These are phyloP conservation scores for Perdita meconis DNA, from an alignment of 2,888 invertebrate genomes.

Conservation along the genomic window DNA sequence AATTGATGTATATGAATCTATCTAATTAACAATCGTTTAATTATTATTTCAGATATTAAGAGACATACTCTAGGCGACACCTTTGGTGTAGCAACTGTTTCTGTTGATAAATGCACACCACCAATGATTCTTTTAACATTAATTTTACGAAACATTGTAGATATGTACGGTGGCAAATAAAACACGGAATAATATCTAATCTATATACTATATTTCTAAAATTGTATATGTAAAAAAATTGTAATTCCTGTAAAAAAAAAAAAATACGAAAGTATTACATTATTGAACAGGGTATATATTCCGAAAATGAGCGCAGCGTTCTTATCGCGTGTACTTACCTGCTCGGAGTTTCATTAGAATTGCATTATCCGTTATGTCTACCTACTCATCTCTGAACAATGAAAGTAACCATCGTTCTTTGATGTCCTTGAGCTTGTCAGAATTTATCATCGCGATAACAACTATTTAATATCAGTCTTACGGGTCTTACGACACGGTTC, in stretches of 20 bases:
- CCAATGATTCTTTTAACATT: slow-evolving; percentile 34
- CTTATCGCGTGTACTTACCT: background rate
- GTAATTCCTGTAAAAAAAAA: background rate
- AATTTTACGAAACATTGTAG: slow-evolving; percentile 69
- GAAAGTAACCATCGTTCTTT: background rate
- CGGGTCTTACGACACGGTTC: background rate
- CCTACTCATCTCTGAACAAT: background rate
- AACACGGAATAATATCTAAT: too few relatives aligned
- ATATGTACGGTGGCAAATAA: too few relatives aligned
- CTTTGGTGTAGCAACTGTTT: slow-evolving; percentile 38
- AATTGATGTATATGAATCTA: too few relatives aligned
- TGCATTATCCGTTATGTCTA: background rate
- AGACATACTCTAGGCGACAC: slow-evolving; percentile 49
- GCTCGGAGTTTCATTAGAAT: slow-evolving; percentile 8
- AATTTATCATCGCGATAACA: slow-evolving; percentile 21
- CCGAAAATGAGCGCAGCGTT: slow-evolving; percentile 12
- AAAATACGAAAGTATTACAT: too few relatives aligned
- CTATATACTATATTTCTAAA: too few relatives aligned
- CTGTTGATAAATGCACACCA: slow-evolving; percentile 50
- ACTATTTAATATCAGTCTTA: slow-evolving; percentile 1
- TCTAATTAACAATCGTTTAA: too few relatives aligned
- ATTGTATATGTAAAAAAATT: too few relatives aligned
- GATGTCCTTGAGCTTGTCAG: slow-evolving; percentile 14
- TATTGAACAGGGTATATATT: too few relatives aligned
- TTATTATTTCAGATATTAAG: background rate